These are phyloP conservation scores for Xyliphius kryptos DNA, from an alignment of 2,113 vertebrate genomes.

Conservation along the genomic window DNA sequence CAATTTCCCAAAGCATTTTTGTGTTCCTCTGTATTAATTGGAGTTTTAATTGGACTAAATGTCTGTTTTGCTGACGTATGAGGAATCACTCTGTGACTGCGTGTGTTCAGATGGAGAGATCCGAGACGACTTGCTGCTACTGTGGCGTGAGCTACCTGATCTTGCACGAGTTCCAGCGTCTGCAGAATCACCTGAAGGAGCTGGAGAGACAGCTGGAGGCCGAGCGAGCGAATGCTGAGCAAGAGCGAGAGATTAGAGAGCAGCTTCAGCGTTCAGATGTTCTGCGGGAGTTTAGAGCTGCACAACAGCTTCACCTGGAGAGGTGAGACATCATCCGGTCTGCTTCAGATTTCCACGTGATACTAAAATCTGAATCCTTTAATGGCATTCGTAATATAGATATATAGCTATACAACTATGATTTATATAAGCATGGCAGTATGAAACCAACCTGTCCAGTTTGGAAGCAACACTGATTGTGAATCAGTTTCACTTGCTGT, in stretches of 20 bases:
- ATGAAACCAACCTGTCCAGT: no score
- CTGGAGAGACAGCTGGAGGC: slow-evolving; percentile 71
- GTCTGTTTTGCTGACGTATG: no score
- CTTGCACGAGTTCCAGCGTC: slow-evolving; percentile 78
- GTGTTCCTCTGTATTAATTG: no score
- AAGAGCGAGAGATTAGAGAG: slow-evolving; percentile 64
- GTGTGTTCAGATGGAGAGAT: slow-evolving; percentile 57
- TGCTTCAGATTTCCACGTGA: not conserved
- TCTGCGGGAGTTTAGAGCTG: slow-evolving; percentile 57
- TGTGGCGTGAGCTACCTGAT: slow-evolving; percentile 87
- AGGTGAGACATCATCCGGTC: not conserved
- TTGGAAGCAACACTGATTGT: no score
- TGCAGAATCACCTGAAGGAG: slow-evolving; percentile 70
- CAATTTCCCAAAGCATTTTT: no score
- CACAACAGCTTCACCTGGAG: slow-evolving; percentile 56
- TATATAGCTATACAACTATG: no score
- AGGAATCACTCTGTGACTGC: slow-evolving; percentile 14
- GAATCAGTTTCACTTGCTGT: no score
- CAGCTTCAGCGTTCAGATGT: slow-evolving; percentile 58
- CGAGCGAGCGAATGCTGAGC: slow-evolving; percentile 61
- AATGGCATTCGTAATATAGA: no score
- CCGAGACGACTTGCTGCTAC: slow-evolving; percentile 79
- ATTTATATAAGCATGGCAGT: no score
- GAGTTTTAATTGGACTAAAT: no score
- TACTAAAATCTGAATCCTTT: no score